phyloP scores from a whole-genome alignment of 2,797 vertebrate genomes.

The Telmatherina bonti region DNA sequence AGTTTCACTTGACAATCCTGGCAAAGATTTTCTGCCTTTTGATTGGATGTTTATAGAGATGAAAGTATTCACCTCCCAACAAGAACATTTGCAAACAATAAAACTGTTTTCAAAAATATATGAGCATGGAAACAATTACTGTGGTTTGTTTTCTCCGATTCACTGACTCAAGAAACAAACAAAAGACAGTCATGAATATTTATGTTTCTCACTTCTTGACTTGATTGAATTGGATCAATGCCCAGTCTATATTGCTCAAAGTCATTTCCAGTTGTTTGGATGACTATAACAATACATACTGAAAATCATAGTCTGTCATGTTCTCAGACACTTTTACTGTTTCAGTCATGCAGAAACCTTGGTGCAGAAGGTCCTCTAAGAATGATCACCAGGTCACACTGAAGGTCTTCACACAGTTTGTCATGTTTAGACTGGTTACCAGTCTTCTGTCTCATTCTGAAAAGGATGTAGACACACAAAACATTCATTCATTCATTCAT shows the following conservation, averaged over 20 bases:
- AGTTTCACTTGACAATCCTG: background rate
- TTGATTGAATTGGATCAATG: conserved; percentile 66
- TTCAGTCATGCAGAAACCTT: too few relatives aligned
- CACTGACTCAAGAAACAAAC: conserved; percentile 41
- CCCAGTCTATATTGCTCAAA: conserved; percentile 50
- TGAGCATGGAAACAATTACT: conserved; percentile 51
- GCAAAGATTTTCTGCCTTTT: background rate
- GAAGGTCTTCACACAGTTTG: too few relatives aligned
- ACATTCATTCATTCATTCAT: too few relatives aligned
- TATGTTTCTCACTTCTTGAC: conserved; percentile 54
- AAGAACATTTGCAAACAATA: conserved; percentile 55
- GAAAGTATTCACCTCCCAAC: conserved; percentile 30
- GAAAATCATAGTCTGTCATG: too few relatives aligned
- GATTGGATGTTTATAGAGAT: conserved; percentile 9
- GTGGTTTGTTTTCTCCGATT: conserved; percentile 41
- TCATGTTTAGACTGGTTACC: too few relatives aligned
- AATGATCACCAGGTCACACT: too few relatives aligned
- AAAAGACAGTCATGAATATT: conserved; percentile 65
- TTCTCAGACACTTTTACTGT: too few relatives aligned
- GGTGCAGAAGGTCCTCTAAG: too few relatives aligned
- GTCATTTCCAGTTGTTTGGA: conserved; percentile 30
- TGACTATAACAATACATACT: conserved; percentile 24
- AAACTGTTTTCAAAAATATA: conserved; percentile 46
- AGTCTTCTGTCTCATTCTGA: too few relatives aligned
- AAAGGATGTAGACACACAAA: too few relatives aligned